A percentile compares a stretch with the other conserved stretches of the same genome.
Conservation (phyloP, 2,113 vertebrate species). For the Hydrolagus affinis region DNA sequence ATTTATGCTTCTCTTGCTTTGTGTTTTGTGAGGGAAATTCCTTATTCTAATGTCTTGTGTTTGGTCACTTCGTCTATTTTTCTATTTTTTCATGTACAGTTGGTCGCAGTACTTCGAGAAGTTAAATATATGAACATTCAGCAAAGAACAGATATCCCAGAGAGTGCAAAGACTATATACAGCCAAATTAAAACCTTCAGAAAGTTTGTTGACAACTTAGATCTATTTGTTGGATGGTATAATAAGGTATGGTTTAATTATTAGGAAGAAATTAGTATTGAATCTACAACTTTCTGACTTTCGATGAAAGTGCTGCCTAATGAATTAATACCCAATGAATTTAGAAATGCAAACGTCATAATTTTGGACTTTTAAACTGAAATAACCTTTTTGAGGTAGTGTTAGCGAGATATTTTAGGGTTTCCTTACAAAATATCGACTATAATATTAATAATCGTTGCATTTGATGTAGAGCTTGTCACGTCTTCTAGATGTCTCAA, state of each 20-base stretch:
- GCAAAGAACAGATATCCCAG: slow-evolving; percentile 47
- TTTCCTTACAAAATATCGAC: too few relatives aligned
- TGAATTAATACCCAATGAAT: background rate
- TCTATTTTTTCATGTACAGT: slow-evolving; percentile 35
- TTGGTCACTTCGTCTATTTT: fast-evolving
- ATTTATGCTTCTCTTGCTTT: background rate
- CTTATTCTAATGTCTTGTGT: background rate
- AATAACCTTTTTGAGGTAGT: background rate
- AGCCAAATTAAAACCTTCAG: slow-evolving; percentile 52
- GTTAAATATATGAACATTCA: slow-evolving; percentile 62
- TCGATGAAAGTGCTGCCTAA: too few relatives aligned
- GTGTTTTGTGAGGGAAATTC: background rate
- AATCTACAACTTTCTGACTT: too few relatives aligned
- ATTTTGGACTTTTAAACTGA: background rate
- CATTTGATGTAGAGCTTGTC: too few relatives aligned
- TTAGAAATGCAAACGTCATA: background rate
- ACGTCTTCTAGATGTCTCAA: too few relatives aligned
- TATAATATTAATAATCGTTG: background rate
- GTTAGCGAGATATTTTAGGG: background rate
- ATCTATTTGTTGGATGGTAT: slow-evolving; percentile 64
- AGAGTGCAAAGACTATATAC: slow-evolving; percentile 46
- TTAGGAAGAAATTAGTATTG: too few relatives aligned
- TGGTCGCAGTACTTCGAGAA: slow-evolving; percentile 54
- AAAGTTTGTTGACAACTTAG: slow-evolving; percentile 54
- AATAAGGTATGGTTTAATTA: slow-evolving; percentile 51